Percentiles rank a stretch among this genome's conserved stretches.
Conservation (phyloP, 2,113 vertebrate species). For the Chamaetylas fuelleborni region DNA sequence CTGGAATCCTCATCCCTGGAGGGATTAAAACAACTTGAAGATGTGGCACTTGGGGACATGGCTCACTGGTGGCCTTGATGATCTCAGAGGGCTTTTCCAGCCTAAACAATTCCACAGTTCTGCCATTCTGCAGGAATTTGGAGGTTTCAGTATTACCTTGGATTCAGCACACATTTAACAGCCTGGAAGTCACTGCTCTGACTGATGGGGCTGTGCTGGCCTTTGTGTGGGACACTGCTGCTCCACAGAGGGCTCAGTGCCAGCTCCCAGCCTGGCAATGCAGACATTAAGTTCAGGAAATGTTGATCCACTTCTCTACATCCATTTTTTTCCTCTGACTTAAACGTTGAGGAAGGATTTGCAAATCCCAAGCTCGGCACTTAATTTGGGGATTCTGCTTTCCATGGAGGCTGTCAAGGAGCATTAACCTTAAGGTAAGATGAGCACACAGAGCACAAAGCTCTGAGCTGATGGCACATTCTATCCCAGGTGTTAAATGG, state of each 20-base stretch:
- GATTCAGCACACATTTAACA: fast-evolving
- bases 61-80: not conserved
- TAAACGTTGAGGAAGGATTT: slow-evolving; percentile 63
- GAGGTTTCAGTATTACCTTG: fast-evolving
- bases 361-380: slow-evolving; percentile 60
- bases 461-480: slow-evolving; percentile 68
- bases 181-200: not conserved
- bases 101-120: not conserved
- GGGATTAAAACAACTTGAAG: not conserved
- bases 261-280: not conserved
- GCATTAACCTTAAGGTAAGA: slow-evolving; percentile 80
- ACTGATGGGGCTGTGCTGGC: not conserved
- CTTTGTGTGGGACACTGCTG: not conserved
- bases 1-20: not conserved
- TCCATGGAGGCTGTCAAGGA: slow-evolving; percentile 73
- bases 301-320: slow-evolving; percentile 45
- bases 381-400: slow-evolving; percentile 76
- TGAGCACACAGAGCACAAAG: slow-evolving; percentile 71
- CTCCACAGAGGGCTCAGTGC: not conserved
- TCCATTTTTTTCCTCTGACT: not conserved
- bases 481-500: slow-evolving; percentile 80
- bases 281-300: not conserved
- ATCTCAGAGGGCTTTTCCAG: not conserved
- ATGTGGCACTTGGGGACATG: not conserved
- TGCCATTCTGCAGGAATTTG: not conserved